Conservation (phyloP, 2,113 vertebrate genomes). For the Megaleporinus macrocephalus region DNA sequence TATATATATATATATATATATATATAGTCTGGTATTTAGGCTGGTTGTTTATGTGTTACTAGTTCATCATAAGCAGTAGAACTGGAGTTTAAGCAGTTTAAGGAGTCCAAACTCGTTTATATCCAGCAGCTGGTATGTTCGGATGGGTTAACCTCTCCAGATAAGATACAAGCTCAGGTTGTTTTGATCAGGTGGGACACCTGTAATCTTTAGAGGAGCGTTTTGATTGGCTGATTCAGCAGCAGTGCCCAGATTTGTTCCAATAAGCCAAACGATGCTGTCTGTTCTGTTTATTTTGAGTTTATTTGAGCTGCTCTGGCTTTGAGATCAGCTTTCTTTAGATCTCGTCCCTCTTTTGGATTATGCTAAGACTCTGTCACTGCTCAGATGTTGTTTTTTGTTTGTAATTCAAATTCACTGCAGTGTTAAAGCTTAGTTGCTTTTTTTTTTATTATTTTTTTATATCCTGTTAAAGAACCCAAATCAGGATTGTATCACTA, state of each 20-base stretch:
- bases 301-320: not conserved
- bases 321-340: not conserved
- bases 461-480: not conserved
- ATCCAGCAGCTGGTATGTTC: not conserved
- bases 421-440: not conserved
- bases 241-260: not conserved
- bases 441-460: not conserved
- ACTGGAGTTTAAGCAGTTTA: no score
- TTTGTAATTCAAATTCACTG: not conserved
- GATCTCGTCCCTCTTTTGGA: not conserved
- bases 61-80: no score
- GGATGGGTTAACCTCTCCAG: not conserved
- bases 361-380: not conserved
- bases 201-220: not conserved
- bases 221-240: not conserved
- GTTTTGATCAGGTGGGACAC: not conserved
- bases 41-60: no score
- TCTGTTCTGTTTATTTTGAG: not conserved
- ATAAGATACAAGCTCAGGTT: not conserved
- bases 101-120: no score
- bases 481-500: not conserved
- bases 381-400: not conserved
- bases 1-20: no score
- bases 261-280: not conserved
- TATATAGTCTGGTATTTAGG: no score